phyloP scores from a whole-genome alignment of 2,888 invertebrate genomes.

The Pocota personata region DNA sequence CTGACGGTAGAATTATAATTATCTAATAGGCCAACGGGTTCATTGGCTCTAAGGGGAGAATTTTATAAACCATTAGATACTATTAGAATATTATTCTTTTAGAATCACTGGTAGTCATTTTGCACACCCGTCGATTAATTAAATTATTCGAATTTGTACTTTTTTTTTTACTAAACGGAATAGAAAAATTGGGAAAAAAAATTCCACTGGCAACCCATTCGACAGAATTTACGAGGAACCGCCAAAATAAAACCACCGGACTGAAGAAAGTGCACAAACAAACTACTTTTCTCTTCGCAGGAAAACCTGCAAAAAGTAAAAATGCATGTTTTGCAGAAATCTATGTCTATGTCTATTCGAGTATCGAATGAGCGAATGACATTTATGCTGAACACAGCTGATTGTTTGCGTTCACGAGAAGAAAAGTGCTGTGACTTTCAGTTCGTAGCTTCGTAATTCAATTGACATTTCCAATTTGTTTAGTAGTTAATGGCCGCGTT shows the following conservation, averaged over 20 bases:
- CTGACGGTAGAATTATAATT: not conserved
- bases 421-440: too few relatives aligned
- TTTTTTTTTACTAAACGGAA: not conserved
- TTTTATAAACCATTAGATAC: too few relatives aligned
- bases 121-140: not conserved
- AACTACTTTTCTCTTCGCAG: constrained; percentile 8
- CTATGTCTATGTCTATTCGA: not conserved
- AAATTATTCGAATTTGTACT: not conserved
- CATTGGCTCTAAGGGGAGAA: not conserved
- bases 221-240: not conserved
- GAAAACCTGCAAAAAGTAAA: not conserved
- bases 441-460: too few relatives aligned
- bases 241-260: not conserved
- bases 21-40: constrained; percentile 1
- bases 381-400: not conserved
- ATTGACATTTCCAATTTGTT: too few relatives aligned
- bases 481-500: too few relatives aligned
- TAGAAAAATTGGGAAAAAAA: not conserved
- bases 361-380: not conserved
- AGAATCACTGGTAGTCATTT: constrained; percentile 11
- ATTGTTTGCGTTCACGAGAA: not conserved
- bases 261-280: not conserved
- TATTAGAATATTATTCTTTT: not conserved
- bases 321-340: not conserved
- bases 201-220: constrained; percentile 22